phyloP scores from a whole-genome alignment of 2,888 invertebrate genomes.

The Tetranychus truncatus region DNA sequence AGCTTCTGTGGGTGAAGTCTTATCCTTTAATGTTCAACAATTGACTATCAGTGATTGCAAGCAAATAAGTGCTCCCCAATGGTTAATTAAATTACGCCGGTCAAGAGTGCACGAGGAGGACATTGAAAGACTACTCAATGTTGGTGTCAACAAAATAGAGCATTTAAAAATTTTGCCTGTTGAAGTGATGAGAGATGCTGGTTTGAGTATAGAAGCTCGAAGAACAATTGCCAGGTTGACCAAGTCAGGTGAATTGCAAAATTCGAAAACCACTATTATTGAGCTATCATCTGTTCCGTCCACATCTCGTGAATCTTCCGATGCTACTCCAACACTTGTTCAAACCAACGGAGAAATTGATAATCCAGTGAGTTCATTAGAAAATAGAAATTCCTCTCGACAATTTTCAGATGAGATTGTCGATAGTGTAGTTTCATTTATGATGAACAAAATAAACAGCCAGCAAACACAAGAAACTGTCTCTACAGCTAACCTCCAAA shows the following conservation, averaged over 20 bases:
- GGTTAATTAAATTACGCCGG: background rate
- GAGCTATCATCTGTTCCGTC: too few relatives aligned
- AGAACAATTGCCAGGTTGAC: background rate
- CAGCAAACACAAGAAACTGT: background rate
- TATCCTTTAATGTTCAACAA: background rate
- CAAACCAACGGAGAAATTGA: too few relatives aligned
- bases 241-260: background rate
- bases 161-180: background rate
- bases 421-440: background rate
- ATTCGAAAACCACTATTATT: too few relatives aligned
- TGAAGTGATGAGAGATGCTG: background rate
- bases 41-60: background rate
- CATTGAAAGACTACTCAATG: background rate
- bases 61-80: background rate
- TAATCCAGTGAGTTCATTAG: too few relatives aligned
- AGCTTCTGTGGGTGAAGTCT: background rate
- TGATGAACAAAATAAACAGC: background rate
- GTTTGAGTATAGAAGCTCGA: background rate
- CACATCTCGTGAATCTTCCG: too few relatives aligned
- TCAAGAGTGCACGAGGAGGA: background rate
- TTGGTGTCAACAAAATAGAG: background rate
- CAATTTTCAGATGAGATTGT: background rate
- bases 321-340: too few relatives aligned
- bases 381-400: background rate
- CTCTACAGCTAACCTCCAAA: background rate